These are phyloP conservation scores for Ophthalmolycus amberensis DNA, from an alignment of 2,113 vertebrate species.

Conservation along the genomic window DNA sequence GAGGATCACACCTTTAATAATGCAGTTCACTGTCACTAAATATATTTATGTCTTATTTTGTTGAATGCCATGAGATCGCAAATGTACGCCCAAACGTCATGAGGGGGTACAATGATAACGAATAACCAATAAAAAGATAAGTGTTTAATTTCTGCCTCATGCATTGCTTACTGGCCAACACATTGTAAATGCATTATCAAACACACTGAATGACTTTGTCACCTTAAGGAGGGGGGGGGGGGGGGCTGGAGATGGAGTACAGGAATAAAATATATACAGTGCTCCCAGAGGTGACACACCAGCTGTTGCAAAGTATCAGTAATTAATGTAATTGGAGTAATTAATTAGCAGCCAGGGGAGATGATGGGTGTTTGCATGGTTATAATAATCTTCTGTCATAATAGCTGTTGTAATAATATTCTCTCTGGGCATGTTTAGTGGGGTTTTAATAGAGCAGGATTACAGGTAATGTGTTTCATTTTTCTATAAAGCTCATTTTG, in stretches of 20 bases:
- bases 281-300: background rate
- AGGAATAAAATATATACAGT: too few species aligned
- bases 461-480: background rate
- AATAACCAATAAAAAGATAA: slow-evolving; percentile 12
- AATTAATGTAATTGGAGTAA: slow-evolving; percentile 24
- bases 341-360: background rate
- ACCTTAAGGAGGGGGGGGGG: background rate
- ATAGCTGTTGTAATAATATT: background rate
- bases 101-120: background rate
- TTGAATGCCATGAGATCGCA: background rate
- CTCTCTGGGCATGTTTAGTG: background rate
- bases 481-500: background rate
- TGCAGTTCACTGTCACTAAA: slow-evolving; percentile 23
- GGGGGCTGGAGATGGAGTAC: background rate
- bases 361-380: background rate
- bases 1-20: background rate
- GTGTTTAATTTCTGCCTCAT: background rate
- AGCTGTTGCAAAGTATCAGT: slow-evolving; percentile 3
- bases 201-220: background rate
- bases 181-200: background rate
- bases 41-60: slow-evolving; percentile 12
- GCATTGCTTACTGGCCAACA: background rate
- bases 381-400: background rate
- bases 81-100: background rate
- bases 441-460: background rate